Conservation (phyloP, 2,888 invertebrate genomes). For the Camptogramma bilineatum region DNA sequence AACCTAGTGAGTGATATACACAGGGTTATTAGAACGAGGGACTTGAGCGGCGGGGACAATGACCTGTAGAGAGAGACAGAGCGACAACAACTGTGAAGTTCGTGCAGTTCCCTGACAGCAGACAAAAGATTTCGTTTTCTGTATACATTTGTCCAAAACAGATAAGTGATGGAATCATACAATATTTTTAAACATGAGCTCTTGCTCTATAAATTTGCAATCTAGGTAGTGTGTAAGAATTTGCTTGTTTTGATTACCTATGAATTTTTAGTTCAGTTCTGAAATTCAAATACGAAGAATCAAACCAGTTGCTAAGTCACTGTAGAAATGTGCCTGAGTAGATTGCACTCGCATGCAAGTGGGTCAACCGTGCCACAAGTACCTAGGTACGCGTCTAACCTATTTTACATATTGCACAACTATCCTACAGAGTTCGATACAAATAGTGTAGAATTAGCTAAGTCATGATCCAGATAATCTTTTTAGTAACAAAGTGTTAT, state of each 20-base stretch:
- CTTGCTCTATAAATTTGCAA: neutral
- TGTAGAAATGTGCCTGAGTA: conserved; percentile 37
- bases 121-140: conserved; percentile 44
- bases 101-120: conserved; percentile 58
- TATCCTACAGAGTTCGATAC: conserved; percentile 50
- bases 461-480: conserved; percentile 60
- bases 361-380: conserved; percentile 58
- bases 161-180: conserved; percentile 6
- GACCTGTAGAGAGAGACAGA: conserved; percentile 82
- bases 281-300: conserved; percentile 25
- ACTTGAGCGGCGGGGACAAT: conserved; percentile 76
- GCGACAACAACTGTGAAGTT: conserved; percentile 83
- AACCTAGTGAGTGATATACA: conserved; percentile 65
- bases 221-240: too few relatives aligned
- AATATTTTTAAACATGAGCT: neutral
- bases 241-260: neutral
- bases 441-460: conserved; percentile 53
- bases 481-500: conserved; percentile 56
- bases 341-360: conserved; percentile 51
- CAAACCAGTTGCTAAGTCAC: conserved; percentile 28
- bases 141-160: conserved; percentile 21
- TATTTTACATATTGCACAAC: conserved; percentile 73
- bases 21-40: conserved; percentile 81
- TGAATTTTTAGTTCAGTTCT: neutral
- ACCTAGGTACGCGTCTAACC: conserved; percentile 55